Base-by-base conservation (phyloP, 2,113 vertebrate genomes). In the Nansenia antarctica region DNA sequence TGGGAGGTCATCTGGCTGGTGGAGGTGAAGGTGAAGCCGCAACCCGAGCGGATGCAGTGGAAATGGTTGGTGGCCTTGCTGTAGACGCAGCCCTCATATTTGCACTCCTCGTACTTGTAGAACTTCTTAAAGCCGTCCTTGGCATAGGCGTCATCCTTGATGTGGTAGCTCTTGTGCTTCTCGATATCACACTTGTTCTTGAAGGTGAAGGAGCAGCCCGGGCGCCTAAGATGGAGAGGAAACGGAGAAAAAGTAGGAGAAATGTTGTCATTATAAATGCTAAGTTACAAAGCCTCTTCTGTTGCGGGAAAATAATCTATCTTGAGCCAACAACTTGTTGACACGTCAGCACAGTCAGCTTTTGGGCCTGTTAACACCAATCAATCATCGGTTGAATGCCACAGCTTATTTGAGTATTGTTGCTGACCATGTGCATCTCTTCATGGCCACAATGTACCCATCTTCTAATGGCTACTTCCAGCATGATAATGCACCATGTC, bases 121-220 rank as follows among this genome's bases (percentile, higher is more conserved):
- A 99, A 99, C 88, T 99, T 99, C 94, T 99, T 99, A 89, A 99
- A 99, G 85, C 98, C 98, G 0, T 99, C 98, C 93, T 99, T 99
- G 92, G 98, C 98, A 0, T 99, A 99, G 27, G 98, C 98, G 9
- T 99, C 98, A 0, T 99, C 98, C 93, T 99, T 99, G 90, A 99
- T 96, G 93, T 99, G 98, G 90, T 99, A 99, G 92, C 97, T 99
- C 92, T 99, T 99, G 95, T 99, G 98, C 95, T 99, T 99, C 94
- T 99, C 98, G 20, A 99, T 99, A 91, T 99, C 98, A 86, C 98
- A 99, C 92, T 99, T 99, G 93, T 99, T 99, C 92, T 99, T 99
- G 90, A 99, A 99, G 78, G 98, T 99, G 90, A 98, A 99, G 0
- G 94, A 96, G 88, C 98, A 99, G 65, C 98, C 96, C 0, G 95